phyloP scores from a whole-genome alignment of 2,888 invertebrate species.

The Cremastinae sp. region DNA sequence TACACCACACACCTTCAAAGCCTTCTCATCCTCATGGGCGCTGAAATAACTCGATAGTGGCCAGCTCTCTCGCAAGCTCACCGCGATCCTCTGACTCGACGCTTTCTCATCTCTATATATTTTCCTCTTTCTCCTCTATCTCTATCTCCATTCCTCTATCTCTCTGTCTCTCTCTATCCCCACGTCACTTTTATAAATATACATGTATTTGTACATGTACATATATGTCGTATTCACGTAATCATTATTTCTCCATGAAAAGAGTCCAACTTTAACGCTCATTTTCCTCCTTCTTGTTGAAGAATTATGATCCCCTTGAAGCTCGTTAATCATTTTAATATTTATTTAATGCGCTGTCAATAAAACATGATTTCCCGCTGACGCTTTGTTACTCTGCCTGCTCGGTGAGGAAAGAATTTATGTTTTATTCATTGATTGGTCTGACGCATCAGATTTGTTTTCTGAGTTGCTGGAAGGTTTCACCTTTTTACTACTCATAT shows the following conservation, averaged over 20 bases:
- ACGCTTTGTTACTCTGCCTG: not conserved
- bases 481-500: too few relatives aligned
- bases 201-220: not conserved
- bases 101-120: slow-evolving; percentile 69
- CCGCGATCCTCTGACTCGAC: slow-evolving; percentile 72
- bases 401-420: too few relatives aligned
- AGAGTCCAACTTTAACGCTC: slow-evolving; percentile 31
- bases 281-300: slow-evolving; percentile 35
- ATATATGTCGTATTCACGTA: slow-evolving; percentile 11
- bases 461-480: too few relatives aligned
- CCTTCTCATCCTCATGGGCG: slow-evolving; percentile 52
- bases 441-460: too few relatives aligned
- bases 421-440: too few relatives aligned
- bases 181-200: not conserved
- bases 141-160: slow-evolving; percentile 62
- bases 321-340: slow-evolving; percentile 14
- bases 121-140: slow-evolving; percentile 47
- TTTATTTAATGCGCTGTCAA: slow-evolving; percentile 8
- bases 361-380: not conserved
- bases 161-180: slow-evolving; percentile 28
- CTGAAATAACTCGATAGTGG: slow-evolving; percentile 77
- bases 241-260: slow-evolving; percentile 20
- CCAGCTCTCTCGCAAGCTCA: slow-evolving; percentile 52
- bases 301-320: slow-evolving; percentile 16
- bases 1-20: slow-evolving; percentile 23